These are phyloP conservation scores for Baccha elongata DNA, from an alignment of 2,888 invertebrate species.

Conservation along the genomic window DNA sequence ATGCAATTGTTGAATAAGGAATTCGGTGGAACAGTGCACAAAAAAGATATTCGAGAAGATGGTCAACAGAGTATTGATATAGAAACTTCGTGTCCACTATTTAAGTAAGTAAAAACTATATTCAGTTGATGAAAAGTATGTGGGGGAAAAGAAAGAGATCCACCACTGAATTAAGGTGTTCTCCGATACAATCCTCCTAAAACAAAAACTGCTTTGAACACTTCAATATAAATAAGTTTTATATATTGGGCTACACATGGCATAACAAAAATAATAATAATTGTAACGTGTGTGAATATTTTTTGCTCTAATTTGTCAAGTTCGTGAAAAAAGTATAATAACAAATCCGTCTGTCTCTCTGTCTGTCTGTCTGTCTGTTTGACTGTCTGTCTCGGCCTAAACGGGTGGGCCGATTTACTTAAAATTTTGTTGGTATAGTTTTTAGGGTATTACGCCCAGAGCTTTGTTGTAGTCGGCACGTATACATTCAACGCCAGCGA, in stretches of 20 bases:
- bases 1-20: conserved; percentile 99
- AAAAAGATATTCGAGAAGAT: conserved; percentile 95
- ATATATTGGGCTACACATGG: conserved; percentile 80
- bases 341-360: no score
- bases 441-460: no score
- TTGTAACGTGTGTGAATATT: no score
- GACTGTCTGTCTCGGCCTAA: no score
- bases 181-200: conserved; percentile 82
- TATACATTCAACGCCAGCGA: no score
- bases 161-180: conserved; percentile 74
- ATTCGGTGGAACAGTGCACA: conserved; percentile 95
- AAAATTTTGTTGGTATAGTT: no score
- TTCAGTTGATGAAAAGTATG: conserved; percentile 57
- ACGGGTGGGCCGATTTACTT: no score
- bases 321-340: no score
- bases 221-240: conserved; percentile 77
- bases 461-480: no score
- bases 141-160: conserved; percentile 79
- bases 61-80: conserved; percentile 95
- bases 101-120: conserved; percentile 88
- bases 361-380: no score
- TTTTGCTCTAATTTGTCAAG: no score
- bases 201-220: conserved; percentile 80
- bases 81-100: conserved; percentile 93
- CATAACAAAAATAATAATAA: conserved; percentile 75